Evolutionary conservation across 2,113 vertebrate species (phyloP).

Genomic region (Cyanoliseus patagonus): DNA sequence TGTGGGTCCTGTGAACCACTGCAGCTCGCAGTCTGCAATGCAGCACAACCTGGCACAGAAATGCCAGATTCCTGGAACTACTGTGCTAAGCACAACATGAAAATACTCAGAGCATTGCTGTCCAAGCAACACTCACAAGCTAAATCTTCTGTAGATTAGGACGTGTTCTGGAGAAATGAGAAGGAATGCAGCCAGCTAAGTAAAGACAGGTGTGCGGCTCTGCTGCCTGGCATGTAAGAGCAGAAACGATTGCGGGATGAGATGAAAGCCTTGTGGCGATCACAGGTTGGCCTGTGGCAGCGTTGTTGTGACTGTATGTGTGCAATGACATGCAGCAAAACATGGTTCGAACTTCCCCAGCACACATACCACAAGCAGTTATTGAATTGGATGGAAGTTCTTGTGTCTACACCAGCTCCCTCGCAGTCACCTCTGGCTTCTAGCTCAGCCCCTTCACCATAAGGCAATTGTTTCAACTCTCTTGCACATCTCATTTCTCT

Average conservation of each 20-base stretch:
- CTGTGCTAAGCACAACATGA: not conserved
- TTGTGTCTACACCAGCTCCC: not conserved
- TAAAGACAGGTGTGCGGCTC: conserved; percentile 34
- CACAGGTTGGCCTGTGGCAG: not conserved
- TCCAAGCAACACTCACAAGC: conserved; percentile 15
- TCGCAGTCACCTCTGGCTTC: not conserved
- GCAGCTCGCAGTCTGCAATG: not conserved
- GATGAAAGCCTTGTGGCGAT: conserved; percentile 27
- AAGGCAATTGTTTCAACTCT: not conserved
- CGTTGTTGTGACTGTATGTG: not conserved
- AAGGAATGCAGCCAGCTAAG: conserved; percentile 56
- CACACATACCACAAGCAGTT: not conserved
- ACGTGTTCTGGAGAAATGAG: conserved; percentile 26
- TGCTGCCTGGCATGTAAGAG: conserved; percentile 18
- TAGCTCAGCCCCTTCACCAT: not conserved
- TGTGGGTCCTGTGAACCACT: not conserved
- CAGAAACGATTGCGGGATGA: not conserved
- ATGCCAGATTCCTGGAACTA: not conserved
- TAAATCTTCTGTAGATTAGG: conserved; percentile 58
- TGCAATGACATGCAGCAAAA: not conserved
- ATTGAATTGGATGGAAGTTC: not conserved
- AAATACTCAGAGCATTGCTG: conserved; percentile 9
- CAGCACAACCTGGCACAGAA: not conserved
- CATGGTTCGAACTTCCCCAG: not conserved
- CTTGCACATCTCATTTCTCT: not conserved